Percentiles rank a stretch among this genome's conserved stretches.
phyloP scores from a whole-genome alignment of 2,888 invertebrate genomes.

The Leptopterna dolabrata region DNA sequence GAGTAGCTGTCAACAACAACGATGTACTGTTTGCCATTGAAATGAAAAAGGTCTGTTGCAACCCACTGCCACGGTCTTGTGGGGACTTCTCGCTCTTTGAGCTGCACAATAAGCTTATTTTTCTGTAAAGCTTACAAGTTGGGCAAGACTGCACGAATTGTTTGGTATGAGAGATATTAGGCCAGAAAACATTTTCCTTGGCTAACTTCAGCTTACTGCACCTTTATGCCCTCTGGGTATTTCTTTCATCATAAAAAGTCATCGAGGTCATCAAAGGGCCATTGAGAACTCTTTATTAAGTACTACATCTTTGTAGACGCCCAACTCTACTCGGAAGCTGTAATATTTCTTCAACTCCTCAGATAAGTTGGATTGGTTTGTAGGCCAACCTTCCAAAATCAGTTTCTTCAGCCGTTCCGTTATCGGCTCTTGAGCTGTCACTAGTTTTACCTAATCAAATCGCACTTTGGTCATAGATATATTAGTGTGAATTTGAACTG shows the following conservation, averaged over 20 bases:
- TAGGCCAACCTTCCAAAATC: not conserved
- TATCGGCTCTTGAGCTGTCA: not conserved
- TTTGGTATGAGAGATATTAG: not conserved
- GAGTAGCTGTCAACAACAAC: constrained; percentile 33
- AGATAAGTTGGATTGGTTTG: not conserved
- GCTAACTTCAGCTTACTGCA: not conserved
- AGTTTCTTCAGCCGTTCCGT: too few species aligned
- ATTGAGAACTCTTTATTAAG: not conserved
- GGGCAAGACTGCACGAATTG: not conserved
- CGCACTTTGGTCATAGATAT: not conserved
- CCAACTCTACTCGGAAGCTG: not conserved
- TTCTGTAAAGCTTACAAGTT: not conserved
- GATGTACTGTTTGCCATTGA: not conserved
- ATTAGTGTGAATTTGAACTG: not conserved
- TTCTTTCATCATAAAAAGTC: not conserved
- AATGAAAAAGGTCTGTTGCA: constrained; percentile 27
- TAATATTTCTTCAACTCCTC: not conserved
- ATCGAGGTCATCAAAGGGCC: not conserved
- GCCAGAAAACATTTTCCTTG: not conserved
- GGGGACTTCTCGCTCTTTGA: not conserved
- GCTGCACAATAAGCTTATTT: not conserved
- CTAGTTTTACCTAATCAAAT: not conserved
- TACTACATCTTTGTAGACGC: not conserved
- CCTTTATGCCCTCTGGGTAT: not conserved
- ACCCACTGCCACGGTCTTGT: constrained; percentile 22